Conservation (phyloP, 2,113 vertebrate species). For the Trematomus loennbergii region DNA sequence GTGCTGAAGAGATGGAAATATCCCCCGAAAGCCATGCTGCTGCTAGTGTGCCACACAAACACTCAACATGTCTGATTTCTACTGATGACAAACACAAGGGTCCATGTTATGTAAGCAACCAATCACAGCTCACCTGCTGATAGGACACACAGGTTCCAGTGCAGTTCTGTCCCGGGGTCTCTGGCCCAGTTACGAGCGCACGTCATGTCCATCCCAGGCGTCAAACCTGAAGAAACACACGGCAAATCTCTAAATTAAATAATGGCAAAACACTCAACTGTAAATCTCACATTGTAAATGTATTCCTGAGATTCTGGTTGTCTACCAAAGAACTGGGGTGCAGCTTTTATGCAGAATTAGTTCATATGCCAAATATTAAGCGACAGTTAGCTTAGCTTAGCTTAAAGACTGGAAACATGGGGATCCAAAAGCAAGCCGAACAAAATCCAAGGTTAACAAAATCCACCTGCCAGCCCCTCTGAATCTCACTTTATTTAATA, state of each 20-base stretch:
- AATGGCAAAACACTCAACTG: neutral
- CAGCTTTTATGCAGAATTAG: no score
- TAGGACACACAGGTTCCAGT: slow-evolving; percentile 83
- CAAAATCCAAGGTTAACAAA: no score
- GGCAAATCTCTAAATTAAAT: neutral
- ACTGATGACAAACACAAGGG: neutral
- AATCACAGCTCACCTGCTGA: slow-evolving; percentile 82
- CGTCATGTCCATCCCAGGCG: slow-evolving; percentile 84
- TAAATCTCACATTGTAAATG: neutral
- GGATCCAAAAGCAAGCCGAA: no score
- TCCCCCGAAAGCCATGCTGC: neutral
- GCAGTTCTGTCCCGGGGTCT: slow-evolving; percentile 83
- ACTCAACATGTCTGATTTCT: neutral
- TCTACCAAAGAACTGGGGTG: neutral
- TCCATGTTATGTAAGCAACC: neutral
- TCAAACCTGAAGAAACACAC: slow-evolving; percentile 80
- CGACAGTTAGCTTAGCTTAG: no score
- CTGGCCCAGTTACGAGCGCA: slow-evolving; percentile 85
- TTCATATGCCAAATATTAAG: no score
- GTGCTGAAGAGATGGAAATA: neutral
- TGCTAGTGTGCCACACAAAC: neutral
- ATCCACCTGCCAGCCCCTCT: no score
- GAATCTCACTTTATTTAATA: no score
- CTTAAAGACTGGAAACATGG: no score
- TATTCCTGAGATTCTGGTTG: neutral